A percentile compares a stretch with the other conserved stretches of the same genome.
Conservation (phyloP, 2,797 vertebrate species). For the Odontamblyopus lacepedii region DNA sequence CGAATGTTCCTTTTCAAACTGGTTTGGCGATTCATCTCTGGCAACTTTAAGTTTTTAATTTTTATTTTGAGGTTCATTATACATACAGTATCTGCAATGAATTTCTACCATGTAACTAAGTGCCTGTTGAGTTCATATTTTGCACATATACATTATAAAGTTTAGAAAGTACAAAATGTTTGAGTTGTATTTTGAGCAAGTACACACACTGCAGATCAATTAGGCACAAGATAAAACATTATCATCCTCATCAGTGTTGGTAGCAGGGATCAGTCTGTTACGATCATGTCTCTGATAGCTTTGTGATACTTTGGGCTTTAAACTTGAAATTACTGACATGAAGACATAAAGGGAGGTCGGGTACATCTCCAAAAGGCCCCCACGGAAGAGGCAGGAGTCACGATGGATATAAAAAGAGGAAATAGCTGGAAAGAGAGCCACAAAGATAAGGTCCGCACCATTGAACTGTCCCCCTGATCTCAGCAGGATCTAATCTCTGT, state of each 20-base stretch:
- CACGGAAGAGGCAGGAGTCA: slow-evolving; percentile 32
- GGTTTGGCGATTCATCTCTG: not conserved
- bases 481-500: slow-evolving; percentile 58
- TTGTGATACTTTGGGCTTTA: slow-evolving; percentile 30
- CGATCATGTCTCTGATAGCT: slow-evolving; percentile 13
- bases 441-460: slow-evolving; percentile 51
- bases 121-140: not conserved
- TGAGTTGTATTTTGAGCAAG: not conserved
- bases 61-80: not conserved
- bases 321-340: slow-evolving; percentile 30
- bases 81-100: not conserved
- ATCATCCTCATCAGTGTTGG: not conserved
- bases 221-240: not conserved
- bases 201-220: not conserved
- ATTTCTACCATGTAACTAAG: not conserved
- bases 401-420: slow-evolving; percentile 33
- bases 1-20: not conserved
- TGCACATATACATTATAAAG: not conserved
- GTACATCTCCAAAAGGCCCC: slow-evolving; percentile 34
- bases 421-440: slow-evolving; percentile 22
- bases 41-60: too few relatives aligned
- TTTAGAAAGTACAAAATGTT: not conserved
- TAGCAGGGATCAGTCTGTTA: not conserved
- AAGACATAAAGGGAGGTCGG: slow-evolving; percentile 13
- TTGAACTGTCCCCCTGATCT: slow-evolving; percentile 46